Conservation (phyloP, 92 coral and sea anemone species). For the Parazoanthus darwini region DNA sequence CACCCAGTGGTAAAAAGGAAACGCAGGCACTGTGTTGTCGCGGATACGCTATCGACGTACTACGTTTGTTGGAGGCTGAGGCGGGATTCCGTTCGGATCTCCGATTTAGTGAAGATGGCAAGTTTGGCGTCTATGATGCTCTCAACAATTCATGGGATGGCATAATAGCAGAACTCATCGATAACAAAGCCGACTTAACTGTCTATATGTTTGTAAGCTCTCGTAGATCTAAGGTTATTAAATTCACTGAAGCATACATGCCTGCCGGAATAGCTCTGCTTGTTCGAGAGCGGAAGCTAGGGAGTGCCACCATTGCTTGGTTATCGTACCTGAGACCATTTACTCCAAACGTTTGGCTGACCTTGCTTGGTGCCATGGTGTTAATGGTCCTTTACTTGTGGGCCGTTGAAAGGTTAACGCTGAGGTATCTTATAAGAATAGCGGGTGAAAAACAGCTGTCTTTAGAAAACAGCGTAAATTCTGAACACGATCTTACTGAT, state of each 20-base stretch:
- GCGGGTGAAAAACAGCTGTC: not conserved
- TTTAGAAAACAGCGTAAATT: not conserved
- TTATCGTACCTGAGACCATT: conserved; percentile 82
- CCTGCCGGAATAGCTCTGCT: conserved; percentile 84
- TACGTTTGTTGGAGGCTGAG: conserved; percentile 40
- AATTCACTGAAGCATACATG: conserved; percentile 80
- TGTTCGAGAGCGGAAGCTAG: conserved; percentile 67
- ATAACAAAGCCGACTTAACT: conserved; percentile 65
- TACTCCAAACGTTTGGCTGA: conserved; percentile 73
- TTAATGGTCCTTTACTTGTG: conserved; percentile 73
- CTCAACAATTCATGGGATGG: conserved; percentile 81
- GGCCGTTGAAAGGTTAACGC: conserved; percentile 53
- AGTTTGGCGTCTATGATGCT: conserved; percentile 68
- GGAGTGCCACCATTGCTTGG: conserved; percentile 71
- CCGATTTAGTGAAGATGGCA: conserved; percentile 71
- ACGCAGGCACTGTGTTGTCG: conserved; percentile 62
- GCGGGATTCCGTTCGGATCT: conserved; percentile 55
- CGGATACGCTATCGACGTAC: conserved; percentile 83
- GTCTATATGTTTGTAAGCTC: conserved; percentile 79
- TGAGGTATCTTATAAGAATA: not conserved
- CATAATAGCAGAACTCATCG: conserved; percentile 67
- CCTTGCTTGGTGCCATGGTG: conserved; percentile 68
- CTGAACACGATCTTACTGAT: not conserved
- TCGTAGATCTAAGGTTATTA: conserved; percentile 73
- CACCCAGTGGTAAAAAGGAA: conserved; percentile 41